Evolutionary conservation across 1,140 invertebrate genomes (phyloP).

Genomic region (Megalonaias nervosa): DNA sequence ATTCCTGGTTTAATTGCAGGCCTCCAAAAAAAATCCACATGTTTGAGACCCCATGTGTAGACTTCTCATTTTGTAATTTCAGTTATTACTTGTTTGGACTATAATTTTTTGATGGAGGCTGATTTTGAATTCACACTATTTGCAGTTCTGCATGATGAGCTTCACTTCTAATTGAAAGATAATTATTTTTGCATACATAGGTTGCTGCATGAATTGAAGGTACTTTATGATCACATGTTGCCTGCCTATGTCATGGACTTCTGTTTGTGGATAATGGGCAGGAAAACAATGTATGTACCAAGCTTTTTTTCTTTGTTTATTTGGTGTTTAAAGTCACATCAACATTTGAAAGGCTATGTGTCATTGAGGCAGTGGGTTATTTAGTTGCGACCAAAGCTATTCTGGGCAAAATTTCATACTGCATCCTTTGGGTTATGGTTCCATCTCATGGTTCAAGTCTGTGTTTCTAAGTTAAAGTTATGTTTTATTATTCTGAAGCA

Average conservation of each 20-base stretch:
- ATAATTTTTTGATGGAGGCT: background rate
- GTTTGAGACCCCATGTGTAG: background rate
- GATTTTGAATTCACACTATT: background rate
- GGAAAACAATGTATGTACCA: conserved; percentile 66
- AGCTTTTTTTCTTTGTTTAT: background rate
- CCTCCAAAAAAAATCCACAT: too few relatives aligned
- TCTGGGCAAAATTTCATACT: too few relatives aligned
- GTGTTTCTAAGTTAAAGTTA: too few relatives aligned
- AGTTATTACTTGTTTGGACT: background rate
- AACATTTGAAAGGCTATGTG: background rate
- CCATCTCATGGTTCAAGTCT: too few relatives aligned
- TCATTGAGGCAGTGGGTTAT: background rate
- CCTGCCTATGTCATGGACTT: conserved; percentile 69
- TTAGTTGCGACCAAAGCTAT: too few relatives aligned
- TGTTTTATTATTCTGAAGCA: too few relatives aligned
- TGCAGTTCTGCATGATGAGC: background rate
- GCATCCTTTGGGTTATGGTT: too few relatives aligned
- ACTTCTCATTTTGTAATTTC: background rate
- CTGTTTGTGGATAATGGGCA: conserved; percentile 60
- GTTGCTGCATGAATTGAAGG: conserved; percentile 54
- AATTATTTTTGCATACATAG: conserved; percentile 37
- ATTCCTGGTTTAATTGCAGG: too few relatives aligned
- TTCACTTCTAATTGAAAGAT: background rate
- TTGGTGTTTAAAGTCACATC: too few relatives aligned
- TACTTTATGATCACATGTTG: conserved; percentile 65